Conservation (phyloP, 2,888 invertebrate species). For the Drosophila mulleri region DNA sequence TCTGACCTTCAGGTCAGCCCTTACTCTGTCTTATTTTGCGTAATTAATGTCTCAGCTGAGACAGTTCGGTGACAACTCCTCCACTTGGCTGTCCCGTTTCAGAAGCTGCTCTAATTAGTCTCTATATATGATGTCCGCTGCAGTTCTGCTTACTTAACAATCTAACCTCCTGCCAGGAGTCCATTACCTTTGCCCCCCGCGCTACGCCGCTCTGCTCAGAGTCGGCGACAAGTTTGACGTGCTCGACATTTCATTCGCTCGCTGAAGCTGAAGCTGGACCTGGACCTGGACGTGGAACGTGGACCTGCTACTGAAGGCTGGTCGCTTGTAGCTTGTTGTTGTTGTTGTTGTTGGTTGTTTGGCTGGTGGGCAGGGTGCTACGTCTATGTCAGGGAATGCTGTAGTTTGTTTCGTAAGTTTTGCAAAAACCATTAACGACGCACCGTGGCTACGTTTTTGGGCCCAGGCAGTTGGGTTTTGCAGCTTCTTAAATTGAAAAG, state of each 20-base stretch:
- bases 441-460: constrained; percentile 64
- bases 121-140: background rate
- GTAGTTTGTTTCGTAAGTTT: constrained; percentile 77
- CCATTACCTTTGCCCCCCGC: constrained; percentile 4
- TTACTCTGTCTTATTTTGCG: background rate
- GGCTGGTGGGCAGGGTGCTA: constrained; percentile 5
- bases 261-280: constrained; percentile 28
- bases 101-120: background rate
- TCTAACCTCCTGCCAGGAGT: constrained; percentile 32
- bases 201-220: background rate
- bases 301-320: constrained; percentile 21
- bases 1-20: background rate
- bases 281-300: constrained; percentile 22
- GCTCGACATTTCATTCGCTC: constrained; percentile 28
- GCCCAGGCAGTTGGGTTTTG: constrained; percentile 23
- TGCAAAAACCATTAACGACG: constrained; percentile 73
- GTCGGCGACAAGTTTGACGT: constrained; percentile 61
- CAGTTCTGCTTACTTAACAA: constrained; percentile 6
- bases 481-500: constrained; percentile 66
- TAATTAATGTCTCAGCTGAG: background rate
- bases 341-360: constrained; percentile 2
- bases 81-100: too few relatives aligned
- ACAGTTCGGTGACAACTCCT: background rate
- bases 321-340: background rate
- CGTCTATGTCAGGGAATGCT: constrained; percentile 51